Evolutionary conservation across 2,888 invertebrate genomes (phyloP), one percentile per base, ranked within the genome.

Genomic region (Heliothis peltigera): DNA sequence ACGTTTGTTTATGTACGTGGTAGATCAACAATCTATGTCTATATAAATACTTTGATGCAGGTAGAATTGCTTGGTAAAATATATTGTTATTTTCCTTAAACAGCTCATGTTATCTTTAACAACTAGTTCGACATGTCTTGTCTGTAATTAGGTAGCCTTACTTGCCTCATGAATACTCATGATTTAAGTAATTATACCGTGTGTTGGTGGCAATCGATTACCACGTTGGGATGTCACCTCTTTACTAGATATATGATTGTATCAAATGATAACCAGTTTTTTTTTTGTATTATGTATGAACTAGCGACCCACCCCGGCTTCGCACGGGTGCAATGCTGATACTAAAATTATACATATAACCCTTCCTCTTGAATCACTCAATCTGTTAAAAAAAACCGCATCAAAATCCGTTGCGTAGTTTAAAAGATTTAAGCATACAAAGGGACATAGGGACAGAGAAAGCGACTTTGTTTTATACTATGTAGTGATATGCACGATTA

Each of bases 161-260:
- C 25, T 62, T 68, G 46, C 56, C 51, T 21, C 69, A 74, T 21
- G 53, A n/a, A n/a, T n/a, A n/a, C n/a, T n/a, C n/a, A n/a, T n/a
- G n/a, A n/a, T n/a, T n/a, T 21, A 55, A 17, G 46, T 42, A 35
- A 59, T 53, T 28, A 32, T 47, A 18, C 55, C 12, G 44, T 22
- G 21, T 25, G 51, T 42, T 51, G 49, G 18, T 32, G 1, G 5
- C 44, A n/a, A 75, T 59, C 48, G 32, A 59, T 67, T 58, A 61
- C 18, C 21, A 19, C n/a, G 19, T 59, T 69, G 63, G n/a, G n/a
- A n/a, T n/a, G n/a, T n/a, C n/a, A n/a, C 62, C 58, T 46, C 43
- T 51, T 54, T 42, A 2, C 19, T 21, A 25, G 52, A 60, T 65
- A 21, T 22, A 22, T 19, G 28, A 35, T 47, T 44, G 22, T 43